These are phyloP conservation scores for Disparrhopalites patrizii DNA, from an alignment of 2,888 invertebrate genomes.

Conservation along the genomic window DNA sequence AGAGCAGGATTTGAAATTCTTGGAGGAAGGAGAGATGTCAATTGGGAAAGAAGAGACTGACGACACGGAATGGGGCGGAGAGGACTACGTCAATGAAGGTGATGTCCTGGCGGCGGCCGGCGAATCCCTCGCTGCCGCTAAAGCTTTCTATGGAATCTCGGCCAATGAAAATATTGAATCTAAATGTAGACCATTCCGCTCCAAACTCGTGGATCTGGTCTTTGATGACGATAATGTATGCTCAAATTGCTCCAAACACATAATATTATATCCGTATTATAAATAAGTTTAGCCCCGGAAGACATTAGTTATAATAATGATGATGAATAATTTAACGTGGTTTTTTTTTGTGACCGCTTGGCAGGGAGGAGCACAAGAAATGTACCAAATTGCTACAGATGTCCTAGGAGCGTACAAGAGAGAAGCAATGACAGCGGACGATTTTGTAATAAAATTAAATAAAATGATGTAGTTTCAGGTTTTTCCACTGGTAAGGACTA, in stretches of 20 bases:
- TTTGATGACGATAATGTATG: conserved; percentile 31
- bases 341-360: neutral
- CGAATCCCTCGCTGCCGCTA: conserved; percentile 20
- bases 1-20: neutral
- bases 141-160: conserved; percentile 31
- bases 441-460: conserved; percentile 32
- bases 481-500: too few species aligned
- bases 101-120: neutral
- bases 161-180: conserved; percentile 31
- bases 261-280: neutral
- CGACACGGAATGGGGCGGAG: conserved; percentile 22
- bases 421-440: conserved; percentile 35
- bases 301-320: too few species aligned
- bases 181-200: conserved; percentile 40
- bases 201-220: conserved; percentile 32
- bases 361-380: conserved; percentile 15
- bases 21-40: too few species aligned
- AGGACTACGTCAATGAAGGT: conserved; percentile 6
- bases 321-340: neutral
- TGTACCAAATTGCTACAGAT: conserved; percentile 35
- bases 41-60: conserved; percentile 11
- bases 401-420: conserved; percentile 35
- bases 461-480: conserved; percentile 12
- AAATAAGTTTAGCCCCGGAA: too few species aligned
- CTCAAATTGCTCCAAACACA: neutral